Percentiles rank a stretch among this genome's conserved stretches.
Evolutionary conservation across 2,888 invertebrate genomes (phyloP).

Genomic region (Trachelus tabidus): DNA sequence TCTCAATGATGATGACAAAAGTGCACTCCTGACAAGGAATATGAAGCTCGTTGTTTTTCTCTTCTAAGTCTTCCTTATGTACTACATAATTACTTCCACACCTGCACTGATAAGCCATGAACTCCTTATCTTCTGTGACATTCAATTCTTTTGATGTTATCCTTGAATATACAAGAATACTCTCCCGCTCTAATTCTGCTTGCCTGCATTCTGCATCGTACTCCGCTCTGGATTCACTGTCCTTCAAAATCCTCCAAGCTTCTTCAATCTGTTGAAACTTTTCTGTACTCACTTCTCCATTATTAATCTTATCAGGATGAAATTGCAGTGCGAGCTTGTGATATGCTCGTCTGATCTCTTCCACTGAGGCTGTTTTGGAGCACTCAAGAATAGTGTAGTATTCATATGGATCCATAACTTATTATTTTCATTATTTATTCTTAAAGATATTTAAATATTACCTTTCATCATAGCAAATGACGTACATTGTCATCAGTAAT

Average conservation of each 20-base stretch:
- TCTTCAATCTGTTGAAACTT: constrained; percentile 72
- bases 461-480: neutral
- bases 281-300: constrained; percentile 45
- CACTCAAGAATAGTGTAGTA: constrained; percentile 72
- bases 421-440: neutral
- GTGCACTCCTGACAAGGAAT: constrained; percentile 79
- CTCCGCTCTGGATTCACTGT: constrained; percentile 71
- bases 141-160: constrained; percentile 69
- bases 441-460: neutral
- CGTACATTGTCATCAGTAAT: neutral
- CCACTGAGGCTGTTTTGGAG: constrained; percentile 67
- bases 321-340: constrained; percentile 69
- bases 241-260: constrained; percentile 78
- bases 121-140: constrained; percentile 58
- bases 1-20: constrained; percentile 73
- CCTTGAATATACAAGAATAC: constrained; percentile 72
- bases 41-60: constrained; percentile 47
- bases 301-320: constrained; percentile 73
- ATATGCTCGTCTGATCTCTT: constrained; percentile 74
- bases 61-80: constrained; percentile 56
- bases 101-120: constrained; percentile 72
- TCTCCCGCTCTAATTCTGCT: constrained; percentile 69
- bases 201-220: constrained; percentile 76
- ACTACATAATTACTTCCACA: constrained; percentile 76
- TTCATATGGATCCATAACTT: constrained; percentile 40